A percentile compares a stretch with the other conserved stretches of the same genome.
Conservation (phyloP, 1,140 invertebrate genomes). For the Temnothorax nylanderi region DNA sequence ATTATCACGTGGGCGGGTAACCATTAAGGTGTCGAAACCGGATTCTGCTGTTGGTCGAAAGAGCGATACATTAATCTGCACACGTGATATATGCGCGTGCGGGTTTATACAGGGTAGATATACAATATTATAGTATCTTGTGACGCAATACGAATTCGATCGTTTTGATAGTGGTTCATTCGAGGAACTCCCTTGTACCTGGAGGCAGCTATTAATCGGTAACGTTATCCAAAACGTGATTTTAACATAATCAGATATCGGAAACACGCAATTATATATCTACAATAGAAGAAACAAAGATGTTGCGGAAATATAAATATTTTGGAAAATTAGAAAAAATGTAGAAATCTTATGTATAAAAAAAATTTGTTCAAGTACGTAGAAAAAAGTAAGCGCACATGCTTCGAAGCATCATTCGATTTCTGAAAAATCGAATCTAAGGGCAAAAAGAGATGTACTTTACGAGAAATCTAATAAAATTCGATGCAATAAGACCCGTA, state of each 20-base stretch:
- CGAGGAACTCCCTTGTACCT: background rate
- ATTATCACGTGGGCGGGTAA: slow-evolving; percentile 8
- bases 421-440: background rate
- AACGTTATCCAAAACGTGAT: slow-evolving; percentile 13
- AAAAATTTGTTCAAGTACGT: background rate
- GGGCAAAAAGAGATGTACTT: background rate
- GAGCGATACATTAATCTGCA: slow-evolving; percentile 15
- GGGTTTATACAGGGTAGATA: background rate
- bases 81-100: background rate
- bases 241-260: background rate
- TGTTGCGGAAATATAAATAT: background rate
- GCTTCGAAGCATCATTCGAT: background rate
- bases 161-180: background rate
- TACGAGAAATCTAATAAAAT: background rate
- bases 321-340: background rate
- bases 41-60: background rate
- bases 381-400: background rate
- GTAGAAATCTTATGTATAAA: background rate
- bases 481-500: background rate
- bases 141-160: background rate
- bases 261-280: background rate
- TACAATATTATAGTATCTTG: background rate
- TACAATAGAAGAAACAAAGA: background rate
- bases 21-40: slow-evolving; percentile 7
- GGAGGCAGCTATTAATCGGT: background rate